phyloP scores from a whole-genome alignment of 2,113 vertebrate genomes.

The Engystomops pustulosus region DNA sequence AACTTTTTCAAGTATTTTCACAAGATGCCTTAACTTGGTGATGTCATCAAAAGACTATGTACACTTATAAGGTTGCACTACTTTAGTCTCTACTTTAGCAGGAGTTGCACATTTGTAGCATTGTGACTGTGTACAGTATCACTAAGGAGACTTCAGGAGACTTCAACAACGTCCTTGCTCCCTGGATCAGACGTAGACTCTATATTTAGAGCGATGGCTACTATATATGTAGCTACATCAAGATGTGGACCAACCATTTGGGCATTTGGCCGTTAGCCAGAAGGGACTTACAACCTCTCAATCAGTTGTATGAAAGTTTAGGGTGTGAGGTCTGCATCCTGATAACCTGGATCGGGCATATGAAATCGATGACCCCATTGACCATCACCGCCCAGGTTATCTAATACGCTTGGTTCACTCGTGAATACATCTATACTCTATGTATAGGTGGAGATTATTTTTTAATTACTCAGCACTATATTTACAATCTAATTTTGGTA shows the following conservation, averaged over 20 bases:
- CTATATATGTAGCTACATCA: background rate
- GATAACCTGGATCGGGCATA: no score
- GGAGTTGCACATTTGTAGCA: background rate
- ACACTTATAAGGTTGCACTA: background rate
- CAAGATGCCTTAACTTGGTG: background rate
- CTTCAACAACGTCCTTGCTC: background rate
- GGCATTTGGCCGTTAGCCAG: background rate
- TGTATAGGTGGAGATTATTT: background rate
- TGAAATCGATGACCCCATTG: no score
- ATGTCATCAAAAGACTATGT: background rate
- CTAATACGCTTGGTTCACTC: no score
- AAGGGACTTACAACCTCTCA: background rate
- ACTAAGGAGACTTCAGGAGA: no score
- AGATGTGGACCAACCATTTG: background rate
- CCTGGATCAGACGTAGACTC: background rate
- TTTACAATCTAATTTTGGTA: background rate
- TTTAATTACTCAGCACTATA: constrained; percentile 8
- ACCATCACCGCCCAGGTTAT: no score
- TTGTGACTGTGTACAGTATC: no score
- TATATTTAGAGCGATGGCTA: background rate
- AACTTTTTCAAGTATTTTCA: background rate
- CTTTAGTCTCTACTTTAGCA: background rate
- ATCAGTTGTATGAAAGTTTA: background rate
- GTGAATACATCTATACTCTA: background rate
- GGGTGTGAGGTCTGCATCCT: background rate